Conservation (phyloP, 2,888 invertebrate species). For the Ypsolopha sequella region DNA sequence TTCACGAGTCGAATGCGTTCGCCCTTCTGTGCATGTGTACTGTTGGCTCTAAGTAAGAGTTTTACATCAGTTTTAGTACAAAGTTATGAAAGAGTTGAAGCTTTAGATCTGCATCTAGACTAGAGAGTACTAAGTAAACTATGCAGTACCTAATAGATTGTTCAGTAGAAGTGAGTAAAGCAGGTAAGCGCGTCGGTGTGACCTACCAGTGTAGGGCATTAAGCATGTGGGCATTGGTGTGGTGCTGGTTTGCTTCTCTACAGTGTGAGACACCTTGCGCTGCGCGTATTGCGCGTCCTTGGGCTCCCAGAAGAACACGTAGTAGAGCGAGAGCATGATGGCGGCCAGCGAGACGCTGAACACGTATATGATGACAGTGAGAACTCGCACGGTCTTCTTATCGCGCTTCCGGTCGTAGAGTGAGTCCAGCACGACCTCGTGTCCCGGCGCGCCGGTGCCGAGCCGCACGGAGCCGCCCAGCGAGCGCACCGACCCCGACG, state of each 20-base stretch:
- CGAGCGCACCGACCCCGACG: conserved; percentile 68
- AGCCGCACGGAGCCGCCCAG: conserved; percentile 55
- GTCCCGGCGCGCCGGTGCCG: conserved; percentile 23
- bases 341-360: conserved; percentile 95
- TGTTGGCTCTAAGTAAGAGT: too few relatives aligned
- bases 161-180: conserved; percentile 9
- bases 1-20: too few relatives aligned
- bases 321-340: conserved; percentile 93
- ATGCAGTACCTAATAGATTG: background rate
- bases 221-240: conserved; percentile 69
- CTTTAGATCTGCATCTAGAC: too few relatives aligned
- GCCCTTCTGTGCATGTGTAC: too few relatives aligned
- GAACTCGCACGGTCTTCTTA: conserved; percentile 89
- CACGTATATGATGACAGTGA: conserved; percentile 94
- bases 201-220: conserved; percentile 67
- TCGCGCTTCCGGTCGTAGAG: conserved; percentile 86
- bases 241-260: conserved; percentile 63
- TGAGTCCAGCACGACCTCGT: conserved; percentile 77
- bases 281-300: conserved; percentile 67
- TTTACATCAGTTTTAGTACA: background rate
- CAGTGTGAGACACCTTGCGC: conserved; percentile 64
- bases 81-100: too few relatives aligned
- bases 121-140: too few relatives aligned
- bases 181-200: conserved; percentile 50
- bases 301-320: conserved; percentile 95